A percentile compares a stretch with the other conserved stretches of the same genome.
phyloP scores from a whole-genome alignment of 2,113 vertebrate genomes.

The Hippocampus comes region DNA sequence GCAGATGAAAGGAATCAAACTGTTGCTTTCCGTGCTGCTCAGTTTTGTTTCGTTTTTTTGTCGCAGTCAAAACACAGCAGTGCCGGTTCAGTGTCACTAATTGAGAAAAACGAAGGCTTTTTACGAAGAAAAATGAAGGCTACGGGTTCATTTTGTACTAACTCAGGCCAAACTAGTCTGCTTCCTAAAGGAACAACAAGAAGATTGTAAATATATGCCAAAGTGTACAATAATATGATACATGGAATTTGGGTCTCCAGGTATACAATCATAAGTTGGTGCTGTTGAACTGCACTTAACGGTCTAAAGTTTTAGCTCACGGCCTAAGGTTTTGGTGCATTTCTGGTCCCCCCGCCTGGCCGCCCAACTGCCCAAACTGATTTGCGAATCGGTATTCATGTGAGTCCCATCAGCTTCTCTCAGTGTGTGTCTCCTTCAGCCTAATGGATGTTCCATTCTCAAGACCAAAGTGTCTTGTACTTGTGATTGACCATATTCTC shows the following conservation, averaged over 20 bases:
- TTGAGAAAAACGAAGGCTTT: too few species aligned
- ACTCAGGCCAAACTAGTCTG: not conserved
- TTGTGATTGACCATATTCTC: not conserved
- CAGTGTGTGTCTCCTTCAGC: not conserved
- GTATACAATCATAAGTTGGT: not conserved
- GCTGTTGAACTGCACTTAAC: not conserved
- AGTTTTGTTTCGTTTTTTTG: too few species aligned
- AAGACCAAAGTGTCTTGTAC: not conserved
- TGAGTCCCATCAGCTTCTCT: not conserved
- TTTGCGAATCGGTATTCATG: not conserved
- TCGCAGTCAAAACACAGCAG: too few species aligned
- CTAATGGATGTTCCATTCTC: not conserved
- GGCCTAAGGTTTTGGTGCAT: not conserved
- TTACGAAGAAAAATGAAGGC: too few species aligned
- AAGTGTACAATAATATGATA: too few species aligned
- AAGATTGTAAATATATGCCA: too few species aligned
- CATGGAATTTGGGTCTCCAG: too few species aligned
- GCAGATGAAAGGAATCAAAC: too few species aligned
- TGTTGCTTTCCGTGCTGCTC: too few species aligned
- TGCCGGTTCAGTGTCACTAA: too few species aligned
- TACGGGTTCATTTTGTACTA: too few species aligned
- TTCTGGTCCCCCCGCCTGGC: not conserved
- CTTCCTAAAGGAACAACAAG: not conserved
- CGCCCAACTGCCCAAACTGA: not conserved
- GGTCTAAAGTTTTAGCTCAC: too few species aligned